Base-by-base conservation (phyloP, 2,113 vertebrate species). In the Sorex araneus region DNA sequence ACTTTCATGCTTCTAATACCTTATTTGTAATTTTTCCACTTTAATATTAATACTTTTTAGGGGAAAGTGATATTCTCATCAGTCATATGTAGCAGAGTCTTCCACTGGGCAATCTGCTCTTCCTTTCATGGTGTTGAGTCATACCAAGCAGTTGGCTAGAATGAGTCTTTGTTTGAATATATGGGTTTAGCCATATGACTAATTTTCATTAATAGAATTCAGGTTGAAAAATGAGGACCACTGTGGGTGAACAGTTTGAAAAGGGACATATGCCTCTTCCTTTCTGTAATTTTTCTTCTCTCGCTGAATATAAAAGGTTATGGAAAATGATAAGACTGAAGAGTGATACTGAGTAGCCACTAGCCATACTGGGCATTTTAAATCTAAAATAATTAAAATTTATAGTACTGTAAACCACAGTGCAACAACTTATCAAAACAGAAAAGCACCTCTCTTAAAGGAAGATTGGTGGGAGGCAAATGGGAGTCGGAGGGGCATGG, bases 311-410 rank as follows among this genome's bases (percentile, higher is more conserved):
- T 23, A 60, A 60, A 60, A 19, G 18, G 21, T 21, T 60, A 60
- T 60, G 21, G 18, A 78, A 74, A 87, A 76, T 45, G 28, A 64
- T 36, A 57, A 81, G 23, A 6, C 8, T 36, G 47, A 30, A 78
- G 30, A 78, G 23, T 6, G 60, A 18, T 9, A 71, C 10, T 54
- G 4, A 32, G 15, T 76, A 85, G 34, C 21, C 66, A 90, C 66
- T 84, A 92, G 32, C 23, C 19, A 40, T 30, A 54, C 6, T 74
- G 23, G 12, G 16, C 84, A 74, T 57, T 87, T 60, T 80, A 76
- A 84, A 34, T 91, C 3, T 67, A 79, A 93, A 94, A 69, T 50
- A 84, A 89, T 40, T 92, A 83, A 81, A 78, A 83, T 76, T 27
- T 50, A 50, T 13, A 50, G 47, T 3, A 40, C 40, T 40, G 40